These are phyloP conservation scores for Cricetomys ansorgei DNA, from an alignment of 2,113 vertebrate genomes.

Conservation along the genomic window DNA sequence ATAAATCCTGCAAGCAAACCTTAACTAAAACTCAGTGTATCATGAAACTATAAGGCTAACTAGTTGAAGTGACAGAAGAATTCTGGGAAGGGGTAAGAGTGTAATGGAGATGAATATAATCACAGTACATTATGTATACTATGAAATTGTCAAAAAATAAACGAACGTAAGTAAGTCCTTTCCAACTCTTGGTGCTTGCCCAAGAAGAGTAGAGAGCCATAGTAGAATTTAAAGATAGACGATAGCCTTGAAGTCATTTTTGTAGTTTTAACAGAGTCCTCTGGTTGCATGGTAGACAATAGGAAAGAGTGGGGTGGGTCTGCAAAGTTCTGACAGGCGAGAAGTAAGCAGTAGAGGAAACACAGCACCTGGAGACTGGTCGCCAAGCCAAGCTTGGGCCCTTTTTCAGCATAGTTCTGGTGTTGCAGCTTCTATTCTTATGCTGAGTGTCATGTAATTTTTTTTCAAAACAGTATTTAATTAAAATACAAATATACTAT, in stretches of 20 bases:
- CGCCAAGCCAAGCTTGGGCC: background rate
- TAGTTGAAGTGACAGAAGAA: background rate
- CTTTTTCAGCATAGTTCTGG: fast-evolving
- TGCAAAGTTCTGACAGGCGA: background rate
- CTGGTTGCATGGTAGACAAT: background rate
- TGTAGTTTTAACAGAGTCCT: background rate
- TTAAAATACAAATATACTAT: background rate
- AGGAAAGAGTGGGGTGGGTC: too few species aligned
- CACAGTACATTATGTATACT: background rate
- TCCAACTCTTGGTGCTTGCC: background rate
- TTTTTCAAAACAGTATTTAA: background rate
- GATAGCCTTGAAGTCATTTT: background rate
- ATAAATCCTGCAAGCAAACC: background rate
- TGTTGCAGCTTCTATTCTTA: background rate
- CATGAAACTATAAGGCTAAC: background rate
- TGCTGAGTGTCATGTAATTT: fast-evolving
- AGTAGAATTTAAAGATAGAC: background rate
- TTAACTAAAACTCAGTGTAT: background rate
- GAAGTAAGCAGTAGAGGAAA: fast-evolving
- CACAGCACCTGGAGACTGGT: fast-evolving
- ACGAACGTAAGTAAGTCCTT: background rate
- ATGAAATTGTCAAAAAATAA: background rate
- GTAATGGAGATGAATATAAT: background rate
- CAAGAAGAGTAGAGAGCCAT: background rate
- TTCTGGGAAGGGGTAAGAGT: background rate